phyloP scores from a whole-genome alignment of 2,113 vertebrate species.

The Cavia aperea region DNA sequence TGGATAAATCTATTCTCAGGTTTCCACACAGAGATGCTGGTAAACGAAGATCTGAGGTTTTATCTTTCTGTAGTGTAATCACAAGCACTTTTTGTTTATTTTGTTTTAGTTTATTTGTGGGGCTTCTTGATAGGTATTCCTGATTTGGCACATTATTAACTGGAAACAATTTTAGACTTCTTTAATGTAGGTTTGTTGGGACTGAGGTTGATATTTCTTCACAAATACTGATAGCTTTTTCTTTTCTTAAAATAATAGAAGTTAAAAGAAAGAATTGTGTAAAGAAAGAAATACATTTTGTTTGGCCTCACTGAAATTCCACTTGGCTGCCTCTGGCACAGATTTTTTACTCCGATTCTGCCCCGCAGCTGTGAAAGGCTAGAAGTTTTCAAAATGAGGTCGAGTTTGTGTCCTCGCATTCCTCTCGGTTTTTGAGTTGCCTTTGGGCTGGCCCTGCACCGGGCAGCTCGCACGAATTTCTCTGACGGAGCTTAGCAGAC shows the following conservation, averaged over 20 bases:
- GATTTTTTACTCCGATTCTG: conserved; percentile 62
- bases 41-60: not conserved
- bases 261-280: conserved; percentile 48
- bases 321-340: conserved; percentile 50
- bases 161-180: conserved; percentile 59
- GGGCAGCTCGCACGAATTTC: conserved; percentile 45
- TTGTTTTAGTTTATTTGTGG: conserved; percentile 36
- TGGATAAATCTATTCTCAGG: not conserved
- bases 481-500: conserved; percentile 54
- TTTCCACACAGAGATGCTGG: not conserved
- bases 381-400: conserved; percentile 60
- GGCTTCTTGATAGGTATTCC: conserved; percentile 39
- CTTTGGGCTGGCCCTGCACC: conserved; percentile 45
- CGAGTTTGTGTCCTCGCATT: conserved; percentile 36
- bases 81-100: not conserved
- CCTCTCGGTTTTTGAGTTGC: conserved; percentile 23
- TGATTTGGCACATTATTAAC: conserved; percentile 49
- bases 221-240: conserved; percentile 51
- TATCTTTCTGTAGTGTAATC: not conserved
- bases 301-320: conserved; percentile 63
- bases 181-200: conserved; percentile 53
- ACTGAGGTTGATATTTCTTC: conserved; percentile 60
- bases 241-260: conserved; percentile 58
- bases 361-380: conserved; percentile 57
- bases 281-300: conserved; percentile 61